These are phyloP conservation scores for Scaptomyza caliginosa DNA, from an alignment of 2,888 invertebrate species.

Conservation along the genomic window DNA sequence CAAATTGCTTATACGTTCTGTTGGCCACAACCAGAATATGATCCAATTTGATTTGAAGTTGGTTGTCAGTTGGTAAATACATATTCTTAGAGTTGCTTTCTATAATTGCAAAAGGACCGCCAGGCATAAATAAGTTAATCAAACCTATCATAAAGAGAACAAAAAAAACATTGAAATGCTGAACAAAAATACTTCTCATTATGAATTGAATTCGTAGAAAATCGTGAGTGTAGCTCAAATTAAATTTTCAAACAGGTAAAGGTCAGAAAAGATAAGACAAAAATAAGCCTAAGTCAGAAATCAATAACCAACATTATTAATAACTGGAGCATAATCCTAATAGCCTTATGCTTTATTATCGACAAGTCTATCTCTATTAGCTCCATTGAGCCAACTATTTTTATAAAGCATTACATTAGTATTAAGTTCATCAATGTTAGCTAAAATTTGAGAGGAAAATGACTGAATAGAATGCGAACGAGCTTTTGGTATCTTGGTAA, in stretches of 20 bases:
- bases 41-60: constrained; percentile 2
- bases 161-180: background rate
- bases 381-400: background rate
- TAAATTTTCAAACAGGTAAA: background rate
- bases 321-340: background rate
- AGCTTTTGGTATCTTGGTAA: background rate
- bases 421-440: constrained; percentile 1
- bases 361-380: background rate
- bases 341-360: background rate
- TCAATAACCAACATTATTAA: background rate
- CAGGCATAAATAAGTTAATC: background rate
- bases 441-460: background rate
- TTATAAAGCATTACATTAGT: background rate
- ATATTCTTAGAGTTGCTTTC: background rate
- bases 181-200: background rate
- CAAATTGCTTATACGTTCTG: constrained; percentile 41
- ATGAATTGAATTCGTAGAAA: too few species aligned
- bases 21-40: background rate
- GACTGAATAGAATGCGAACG: background rate
- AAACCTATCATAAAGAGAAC: background rate
- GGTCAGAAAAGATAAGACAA: background rate
- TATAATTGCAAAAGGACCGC: background rate
- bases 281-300: background rate
- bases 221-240: too few species aligned
- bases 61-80: background rate